Percentiles rank a stretch among this genome's conserved stretches.
Evolutionary conservation across 2,113 vertebrate species (phyloP).

Genomic region (Spilogale gracilis): DNA sequence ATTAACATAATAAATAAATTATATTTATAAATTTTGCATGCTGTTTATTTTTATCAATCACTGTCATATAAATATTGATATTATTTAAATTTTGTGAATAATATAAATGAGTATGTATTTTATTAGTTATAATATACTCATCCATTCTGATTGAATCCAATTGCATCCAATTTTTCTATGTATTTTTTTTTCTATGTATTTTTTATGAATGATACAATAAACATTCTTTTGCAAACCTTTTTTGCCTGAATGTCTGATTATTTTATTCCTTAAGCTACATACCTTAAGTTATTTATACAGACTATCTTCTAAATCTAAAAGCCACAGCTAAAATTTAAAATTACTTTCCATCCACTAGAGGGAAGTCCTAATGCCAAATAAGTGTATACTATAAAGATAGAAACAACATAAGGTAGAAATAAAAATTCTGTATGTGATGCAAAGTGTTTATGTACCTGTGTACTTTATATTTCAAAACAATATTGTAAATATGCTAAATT

Average conservation of each 20-base stretch:
- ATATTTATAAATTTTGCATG: neutral
- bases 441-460: neutral
- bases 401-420: neutral
- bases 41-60: neutral
- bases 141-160: neutral
- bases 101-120: neutral
- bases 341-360: neutral
- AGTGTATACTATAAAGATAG: neutral
- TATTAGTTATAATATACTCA: neutral
- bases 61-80: neutral
- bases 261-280: slow-evolving; percentile 2
- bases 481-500: slow-evolving; percentile 4
- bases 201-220: neutral
- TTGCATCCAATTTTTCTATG: neutral
- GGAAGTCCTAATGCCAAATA: neutral
- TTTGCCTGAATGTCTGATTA: neutral
- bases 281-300: neutral
- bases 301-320: neutral
- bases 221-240: neutral
- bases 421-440: neutral
- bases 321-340: neutral
- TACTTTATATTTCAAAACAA: neutral
- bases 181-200: neutral
- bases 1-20: slow-evolving; percentile 34
- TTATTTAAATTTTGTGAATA: slow-evolving; percentile 17